Base-by-base conservation (phyloP, 2,888 invertebrate species). In the Melinaea marsaeus region DNA sequence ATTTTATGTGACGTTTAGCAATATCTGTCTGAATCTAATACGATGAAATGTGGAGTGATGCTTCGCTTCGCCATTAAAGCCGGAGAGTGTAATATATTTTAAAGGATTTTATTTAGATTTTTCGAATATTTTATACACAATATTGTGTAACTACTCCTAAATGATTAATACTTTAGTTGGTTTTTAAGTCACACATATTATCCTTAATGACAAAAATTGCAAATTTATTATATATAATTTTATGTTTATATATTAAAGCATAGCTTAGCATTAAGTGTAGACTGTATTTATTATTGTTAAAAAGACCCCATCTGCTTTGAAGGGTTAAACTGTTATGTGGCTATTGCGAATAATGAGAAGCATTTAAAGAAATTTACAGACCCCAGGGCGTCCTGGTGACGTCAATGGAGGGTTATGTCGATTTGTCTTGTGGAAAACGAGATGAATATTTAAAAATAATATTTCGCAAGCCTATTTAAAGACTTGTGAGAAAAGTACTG, bases 21-120 rank as follows among this genome's bases (percentile, higher is more conserved):
- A 86, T 87, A 88, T 87, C 86, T 87, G 88, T 86, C 87, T 86
- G 84, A 85, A 84, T 84, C 84, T 85, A 85, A 86, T 83, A 81
- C 86, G 78, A 84, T 85, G 81, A 85, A 85, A 84, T 82, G 84
- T 78, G 79, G 79, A 77, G 75, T 79, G 72, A 80, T 71, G 70
- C 72, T 79, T 71, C 75, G 71, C 32, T 73, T 77, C 81, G 81
- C 58, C 69, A 75, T 32, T 60, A 6, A 42, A 57, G 47, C 56
- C 33, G 11, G n/a, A 6, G 2, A 3, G 51, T 32, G 9, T 32
- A 32, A 51, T 32, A 51, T 51, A 32, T 51, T 51, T 6, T 22
- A 48, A 3, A 48, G 48, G 22, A n/a, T 2, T 48, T 46, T 46
- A 2, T 46, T 22, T 22, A 22, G 22, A 48, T 13, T 13, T 13